phyloP scores from a whole-genome alignment of 2,888 invertebrate genomes.

The Drosophila niveifrons region DNA sequence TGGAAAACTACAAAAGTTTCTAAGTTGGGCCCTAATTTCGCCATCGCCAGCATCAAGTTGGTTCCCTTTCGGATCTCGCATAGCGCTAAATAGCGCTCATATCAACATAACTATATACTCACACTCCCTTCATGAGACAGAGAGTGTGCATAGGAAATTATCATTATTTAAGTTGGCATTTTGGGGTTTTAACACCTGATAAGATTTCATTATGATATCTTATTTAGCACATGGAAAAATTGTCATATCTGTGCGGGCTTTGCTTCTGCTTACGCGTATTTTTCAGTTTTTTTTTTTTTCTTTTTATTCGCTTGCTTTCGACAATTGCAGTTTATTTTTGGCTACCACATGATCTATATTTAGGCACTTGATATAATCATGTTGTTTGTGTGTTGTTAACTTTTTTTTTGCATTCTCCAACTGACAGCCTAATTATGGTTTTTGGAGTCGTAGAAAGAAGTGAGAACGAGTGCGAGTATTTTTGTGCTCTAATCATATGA shows the following conservation, averaged over 20 bases:
- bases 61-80: slow-evolving; percentile 36
- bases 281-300: no score
- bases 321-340: slow-evolving; percentile 48
- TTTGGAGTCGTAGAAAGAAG: not conserved
- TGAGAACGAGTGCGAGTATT: slow-evolving; percentile 14
- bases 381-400: not conserved
- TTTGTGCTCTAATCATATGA: slow-evolving; percentile 29
- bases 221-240: slow-evolving; percentile 57
- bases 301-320: slow-evolving; percentile 6
- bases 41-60: not conserved
- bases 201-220: slow-evolving; percentile 72
- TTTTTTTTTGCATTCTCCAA: not conserved
- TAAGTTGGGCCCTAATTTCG: slow-evolving; percentile 15
- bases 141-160: slow-evolving; percentile 41
- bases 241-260: slow-evolving; percentile 49
- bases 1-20: slow-evolving; percentile 64
- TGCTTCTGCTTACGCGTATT: slow-evolving; percentile 14
- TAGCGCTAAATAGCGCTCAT: slow-evolving; percentile 30
- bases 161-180: slow-evolving; percentile 53
- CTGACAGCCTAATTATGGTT: slow-evolving; percentile 26
- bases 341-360: slow-evolving; percentile 22
- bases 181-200: slow-evolving; percentile 75
- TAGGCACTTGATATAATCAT: slow-evolving; percentile 15
- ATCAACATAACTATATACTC: slow-evolving; percentile 29
- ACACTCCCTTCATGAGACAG: not conserved